These are phyloP conservation scores for Bombus breviceps DNA, from an alignment of 1,140 invertebrate genomes.

Conservation along the genomic window DNA sequence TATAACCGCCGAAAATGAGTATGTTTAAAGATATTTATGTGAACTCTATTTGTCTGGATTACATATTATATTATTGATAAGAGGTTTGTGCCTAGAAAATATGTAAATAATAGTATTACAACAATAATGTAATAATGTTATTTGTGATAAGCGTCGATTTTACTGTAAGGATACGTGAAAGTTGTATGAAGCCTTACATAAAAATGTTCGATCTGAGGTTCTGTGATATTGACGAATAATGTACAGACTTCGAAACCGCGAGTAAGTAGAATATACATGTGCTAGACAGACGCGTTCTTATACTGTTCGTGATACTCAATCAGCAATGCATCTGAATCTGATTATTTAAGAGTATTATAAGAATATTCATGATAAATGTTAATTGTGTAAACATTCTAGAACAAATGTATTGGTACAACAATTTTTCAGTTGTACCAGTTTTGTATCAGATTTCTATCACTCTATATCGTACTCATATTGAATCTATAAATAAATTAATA, in stretches of 20 bases:
- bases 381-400: constrained; percentile 6
- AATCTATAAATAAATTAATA: not conserved
- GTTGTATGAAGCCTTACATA: not conserved
- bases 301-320: not conserved
- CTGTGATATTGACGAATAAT: constrained; percentile 38
- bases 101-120: constrained; percentile 18
- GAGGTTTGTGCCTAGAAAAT: not conserved
- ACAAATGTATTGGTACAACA: constrained; percentile 13
- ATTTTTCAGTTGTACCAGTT: not conserved
- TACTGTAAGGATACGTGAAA: not conserved
- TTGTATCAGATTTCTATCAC: not conserved
- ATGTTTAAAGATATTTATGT: not conserved
- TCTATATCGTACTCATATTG: not conserved
- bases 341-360: not conserved
- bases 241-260: constrained; percentile 22
- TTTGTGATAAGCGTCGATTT: constrained; percentile 11
- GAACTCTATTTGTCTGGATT: not conserved
- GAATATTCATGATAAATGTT: not conserved
- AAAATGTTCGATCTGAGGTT: constrained; percentile 25
- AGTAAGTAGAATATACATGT: constrained; percentile 1
- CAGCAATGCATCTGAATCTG: not conserved
- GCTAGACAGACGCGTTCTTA: not conserved
- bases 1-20: constrained; percentile 13
- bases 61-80: not conserved
- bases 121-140: not conserved